Conservation (phyloP, 1,140 invertebrate genomes). For the Drosophila mayri region DNA sequence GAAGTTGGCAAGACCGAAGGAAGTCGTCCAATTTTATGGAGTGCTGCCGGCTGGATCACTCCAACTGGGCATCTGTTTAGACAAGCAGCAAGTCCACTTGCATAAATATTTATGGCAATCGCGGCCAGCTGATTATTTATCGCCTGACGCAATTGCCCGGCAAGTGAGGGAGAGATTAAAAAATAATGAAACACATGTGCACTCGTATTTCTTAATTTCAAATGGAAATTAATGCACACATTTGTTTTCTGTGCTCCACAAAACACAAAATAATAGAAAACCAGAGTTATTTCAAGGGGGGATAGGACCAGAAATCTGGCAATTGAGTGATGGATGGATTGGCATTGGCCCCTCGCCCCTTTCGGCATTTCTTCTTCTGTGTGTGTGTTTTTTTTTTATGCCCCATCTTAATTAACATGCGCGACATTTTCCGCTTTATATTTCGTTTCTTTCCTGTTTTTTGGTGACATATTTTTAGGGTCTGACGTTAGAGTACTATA, state of each 20-base stretch:
- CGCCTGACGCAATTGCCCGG: slow-evolving; percentile 44
- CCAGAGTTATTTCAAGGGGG: slow-evolving; percentile 39
- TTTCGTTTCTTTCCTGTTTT: slow-evolving; percentile 18
- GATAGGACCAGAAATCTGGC: slow-evolving; percentile 35
- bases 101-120: slow-evolving; percentile 76
- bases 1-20: slow-evolving; percentile 16
- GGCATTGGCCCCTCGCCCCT: slow-evolving; percentile 53
- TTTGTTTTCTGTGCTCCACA: slow-evolving; percentile 52
- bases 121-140: slow-evolving; percentile 73
- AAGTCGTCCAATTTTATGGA: slow-evolving; percentile 46
- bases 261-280: slow-evolving; percentile 30
- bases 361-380: slow-evolving; percentile 18
- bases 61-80: slow-evolving; percentile 44
- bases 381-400: slow-evolving; percentile 25
- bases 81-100: slow-evolving; percentile 63
- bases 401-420: slow-evolving; percentile 73
- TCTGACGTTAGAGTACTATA: slow-evolving; percentile 49
- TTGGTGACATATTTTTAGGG: slow-evolving; percentile 46
- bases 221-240: slow-evolving; percentile 76
- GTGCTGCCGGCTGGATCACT: slow-evolving; percentile 26
- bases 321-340: slow-evolving; percentile 81
- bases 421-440: slow-evolving; percentile 31
- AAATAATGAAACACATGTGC: slow-evolving; percentile 67
- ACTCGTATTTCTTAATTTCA: slow-evolving; percentile 34
- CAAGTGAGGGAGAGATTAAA: slow-evolving; percentile 16